Evolutionary conservation across 2,888 invertebrate genomes (phyloP), one percentile per base, ranked within the genome.

Genomic region (Callinectes sapidus): DNA sequence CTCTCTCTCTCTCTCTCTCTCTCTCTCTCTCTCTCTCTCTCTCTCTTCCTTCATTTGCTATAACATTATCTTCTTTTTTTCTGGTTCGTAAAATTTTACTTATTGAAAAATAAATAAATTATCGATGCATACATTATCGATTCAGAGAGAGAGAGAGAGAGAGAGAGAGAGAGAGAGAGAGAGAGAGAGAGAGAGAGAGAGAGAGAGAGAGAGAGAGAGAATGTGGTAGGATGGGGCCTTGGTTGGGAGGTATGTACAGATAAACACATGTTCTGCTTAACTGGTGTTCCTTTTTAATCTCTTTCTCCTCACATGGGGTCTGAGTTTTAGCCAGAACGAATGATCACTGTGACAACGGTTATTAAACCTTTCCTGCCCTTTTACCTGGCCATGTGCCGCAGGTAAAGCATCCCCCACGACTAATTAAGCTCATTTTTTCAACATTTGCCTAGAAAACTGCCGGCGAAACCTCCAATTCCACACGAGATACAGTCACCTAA

Each of bases 401-500:
- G 23, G 71, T 71, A 71, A 71, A 71, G 71, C 71, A 71, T 71
- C 71, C 71, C 71, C 71, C 71, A 71, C 71, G 23, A n/a, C 71
- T 71, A 71, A 71, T 71, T 71, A 71, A 71, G 71, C 71, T n/a
- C 23, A 71, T 71, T 71, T 71, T 71, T 71, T 87, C 54, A 87
- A 87, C 42, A 87, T 54, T 87, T 87, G 54, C 54, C 28, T 28
- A 87, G 87, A 87, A 87, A 42, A 87, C 54, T 87, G n/a, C 87
- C 14, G 54, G 87, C n/a, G 48, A 87, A 54, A 87, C 48, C 87
- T 87, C 28, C 54, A 54, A 87, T 87, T 87, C 54, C 18, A 14
- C 42, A 54, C 42, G 87, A 87, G 87, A 87, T 87, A 87, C 28
- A 87, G 87, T 87, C 87, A 87, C 48, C 42, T 87, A 87, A 87